phyloP scores from a whole-genome alignment of 2,888 invertebrate genomes.

The Nycteola revayana region DNA sequence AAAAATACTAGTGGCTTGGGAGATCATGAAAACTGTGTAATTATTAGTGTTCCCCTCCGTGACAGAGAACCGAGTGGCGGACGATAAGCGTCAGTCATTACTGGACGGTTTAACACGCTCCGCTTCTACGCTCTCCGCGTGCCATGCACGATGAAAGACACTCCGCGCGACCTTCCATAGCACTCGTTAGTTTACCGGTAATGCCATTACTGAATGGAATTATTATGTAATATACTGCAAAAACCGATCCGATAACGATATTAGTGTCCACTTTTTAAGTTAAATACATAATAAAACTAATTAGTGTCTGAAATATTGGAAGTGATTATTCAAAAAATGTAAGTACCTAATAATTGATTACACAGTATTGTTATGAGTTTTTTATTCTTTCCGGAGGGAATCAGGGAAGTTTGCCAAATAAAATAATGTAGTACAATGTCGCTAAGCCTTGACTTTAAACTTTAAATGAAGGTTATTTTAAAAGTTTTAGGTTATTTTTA shows the following conservation, averaged over 20 bases:
- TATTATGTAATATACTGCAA: constrained; percentile 20
- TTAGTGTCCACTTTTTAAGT: not conserved
- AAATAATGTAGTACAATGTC: constrained; percentile 5
- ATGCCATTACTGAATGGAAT: constrained; percentile 25
- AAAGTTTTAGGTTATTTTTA: constrained; percentile 5
- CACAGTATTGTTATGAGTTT: too few relatives aligned
- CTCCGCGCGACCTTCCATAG: constrained; percentile 29
- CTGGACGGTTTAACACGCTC: constrained; percentile 26
- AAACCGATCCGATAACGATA: not conserved
- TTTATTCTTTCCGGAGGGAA: not conserved
- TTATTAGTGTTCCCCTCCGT: too few relatives aligned
- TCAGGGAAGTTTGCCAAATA: constrained; percentile 13
- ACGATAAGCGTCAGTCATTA: constrained; percentile 37
- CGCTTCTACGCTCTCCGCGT: constrained; percentile 11
- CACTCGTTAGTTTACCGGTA: constrained; percentile 30
- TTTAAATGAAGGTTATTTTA: constrained; percentile 9
- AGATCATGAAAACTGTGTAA: not conserved
- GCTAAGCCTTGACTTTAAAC: constrained; percentile 15
- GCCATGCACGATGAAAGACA: constrained; percentile 22
- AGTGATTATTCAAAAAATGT: constrained; percentile 8
- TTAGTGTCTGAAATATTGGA: not conserved
- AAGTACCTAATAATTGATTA: constrained; percentile 10
- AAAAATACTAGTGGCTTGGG: too few relatives aligned
- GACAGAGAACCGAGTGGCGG: constrained; percentile 1
- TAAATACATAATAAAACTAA: not conserved